Evolutionary conservation across 2,113 vertebrate species (phyloP), one percentile per base, ranked within the genome.

Genomic region (Ginglymostoma cirratum): DNA sequence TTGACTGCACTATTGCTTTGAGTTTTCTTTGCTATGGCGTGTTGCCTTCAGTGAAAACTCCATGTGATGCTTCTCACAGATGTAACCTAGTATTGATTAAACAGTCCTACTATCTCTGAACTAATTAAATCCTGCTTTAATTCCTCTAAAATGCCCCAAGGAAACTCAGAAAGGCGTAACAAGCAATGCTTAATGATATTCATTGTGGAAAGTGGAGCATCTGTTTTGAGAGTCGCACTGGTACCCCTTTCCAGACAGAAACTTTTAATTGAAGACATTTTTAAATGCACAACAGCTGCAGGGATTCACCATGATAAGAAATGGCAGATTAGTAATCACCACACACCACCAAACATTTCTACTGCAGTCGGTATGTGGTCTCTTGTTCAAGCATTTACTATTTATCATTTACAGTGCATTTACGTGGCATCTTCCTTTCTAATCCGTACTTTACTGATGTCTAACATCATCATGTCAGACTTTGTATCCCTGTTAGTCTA

Each of bases 51-150:
- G 48, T 96, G 86, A 87, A 96, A 96, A 96, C 27, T 96, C 30
- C 0, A 17, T 96, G 96, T 34, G 38, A 96, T 72, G 90, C 96
- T 55, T 96, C 94, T 78, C 96, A 90, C 19, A 96, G 96, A 96
- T 96, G 93, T 95, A 96, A 92, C 86, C n/a, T 96, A 34, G 95
- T 96, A 97, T 96, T 96, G 96, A 97, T 96, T 96, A 97, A 96
- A 42, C 95, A 96, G 93, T 96, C 38, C 48, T 48, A 2, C 48
- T 3, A 48, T 48, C 48, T 48, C 48, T 48, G 48, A 48, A 48
- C 48, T 96, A 96, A 96, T 96, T 97, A 96, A 96, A 96, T 96
- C 69, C 34, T 48, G 95, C 96, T 97, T 97, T 96, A 97, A 55
- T 96, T 55, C 38, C 21, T 96, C 72, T 94, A 0, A 96, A 66